A percentile compares a stretch with the other conserved stretches of the same genome.
Evolutionary conservation across 2,888 invertebrate genomes (phyloP).

Genomic region (Boloria selene): DNA sequence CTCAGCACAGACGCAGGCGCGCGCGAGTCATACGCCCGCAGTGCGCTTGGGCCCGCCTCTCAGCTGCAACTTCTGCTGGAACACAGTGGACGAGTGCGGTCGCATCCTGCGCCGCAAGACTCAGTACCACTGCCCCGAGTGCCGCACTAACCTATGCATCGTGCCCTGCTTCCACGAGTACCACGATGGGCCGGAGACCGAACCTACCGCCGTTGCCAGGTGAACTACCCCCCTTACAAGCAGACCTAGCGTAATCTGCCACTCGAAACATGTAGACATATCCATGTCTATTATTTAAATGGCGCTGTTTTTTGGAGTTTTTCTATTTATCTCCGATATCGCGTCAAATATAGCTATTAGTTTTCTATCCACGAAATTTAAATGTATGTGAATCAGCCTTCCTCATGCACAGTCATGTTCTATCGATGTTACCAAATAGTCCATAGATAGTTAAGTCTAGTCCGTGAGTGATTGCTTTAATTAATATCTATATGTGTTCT

Average conservation of each 20-base stretch:
- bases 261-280: not conserved
- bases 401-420: too few relatives aligned
- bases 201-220: conserved; percentile 52
- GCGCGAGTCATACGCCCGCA: conserved; percentile 92
- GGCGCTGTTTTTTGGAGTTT: too few relatives aligned
- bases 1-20: conserved; percentile 44
- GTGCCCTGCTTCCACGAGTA: conserved; percentile 95
- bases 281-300: not conserved
- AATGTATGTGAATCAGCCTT: not conserved
- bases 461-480: conserved; percentile 7
- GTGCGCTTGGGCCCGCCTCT: conserved; percentile 91
- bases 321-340: too few relatives aligned
- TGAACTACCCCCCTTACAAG: conserved; percentile 41
- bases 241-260: not conserved
- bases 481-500: conserved; percentile 5
- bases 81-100: conserved; percentile 92
- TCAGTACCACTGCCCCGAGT: conserved; percentile 95
- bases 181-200: conserved; percentile 83
- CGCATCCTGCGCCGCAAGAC: conserved; percentile 92
- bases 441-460: conserved; percentile 4
- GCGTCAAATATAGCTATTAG: too few relatives aligned
- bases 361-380: too few relatives aligned
- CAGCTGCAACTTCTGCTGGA: conserved; percentile 95
- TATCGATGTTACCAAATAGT: not conserved
- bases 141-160: conserved; percentile 93